These are phyloP conservation scores for Diloba caeruleocephala DNA, from an alignment of 2,888 invertebrate species.

Conservation along the genomic window DNA sequence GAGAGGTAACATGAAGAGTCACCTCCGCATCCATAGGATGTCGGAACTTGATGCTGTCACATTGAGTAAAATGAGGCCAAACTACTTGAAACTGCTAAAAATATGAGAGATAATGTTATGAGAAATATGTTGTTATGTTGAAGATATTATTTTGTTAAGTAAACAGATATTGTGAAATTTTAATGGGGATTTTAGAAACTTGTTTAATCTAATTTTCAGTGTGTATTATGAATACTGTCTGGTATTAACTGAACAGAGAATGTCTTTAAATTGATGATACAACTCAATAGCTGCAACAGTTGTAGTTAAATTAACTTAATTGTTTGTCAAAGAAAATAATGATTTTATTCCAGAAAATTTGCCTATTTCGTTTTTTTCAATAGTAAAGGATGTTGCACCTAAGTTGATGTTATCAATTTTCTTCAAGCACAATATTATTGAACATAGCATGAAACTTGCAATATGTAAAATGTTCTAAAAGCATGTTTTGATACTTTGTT, in stretches of 20 bases:
- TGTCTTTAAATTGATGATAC: too few relatives aligned
- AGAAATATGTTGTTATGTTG: conserved; percentile 10
- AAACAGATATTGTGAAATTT: conserved; percentile 1
- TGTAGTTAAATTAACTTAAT: not conserved
- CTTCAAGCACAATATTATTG: too few relatives aligned
- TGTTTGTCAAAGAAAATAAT: conserved; percentile 1
- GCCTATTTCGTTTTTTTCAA: conserved; percentile 23
- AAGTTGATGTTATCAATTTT: not conserved
- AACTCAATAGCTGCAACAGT: too few relatives aligned
- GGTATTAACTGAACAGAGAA: too few relatives aligned
- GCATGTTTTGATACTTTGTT: conserved; percentile 24
- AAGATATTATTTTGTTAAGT: conserved; percentile 27
- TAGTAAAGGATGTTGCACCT: conserved; percentile 7
- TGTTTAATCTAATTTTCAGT: too few relatives aligned
- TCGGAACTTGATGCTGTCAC: conserved; percentile 76
- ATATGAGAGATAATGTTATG: too few relatives aligned
- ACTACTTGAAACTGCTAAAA: conserved; percentile 79
- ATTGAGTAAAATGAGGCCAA: conserved; percentile 78
- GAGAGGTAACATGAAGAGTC: conserved; percentile 85
- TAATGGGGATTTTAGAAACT: not conserved
- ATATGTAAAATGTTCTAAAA: conserved; percentile 8
- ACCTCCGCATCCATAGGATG: conserved; percentile 77
- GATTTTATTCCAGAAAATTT: conserved; percentile 15
- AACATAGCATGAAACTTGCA: conserved; percentile 2
- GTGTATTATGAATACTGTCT: too few relatives aligned